These are phyloP conservation scores for Malacoraja senta DNA, from an alignment of 2,797 vertebrate species.

Conservation along the genomic window DNA sequence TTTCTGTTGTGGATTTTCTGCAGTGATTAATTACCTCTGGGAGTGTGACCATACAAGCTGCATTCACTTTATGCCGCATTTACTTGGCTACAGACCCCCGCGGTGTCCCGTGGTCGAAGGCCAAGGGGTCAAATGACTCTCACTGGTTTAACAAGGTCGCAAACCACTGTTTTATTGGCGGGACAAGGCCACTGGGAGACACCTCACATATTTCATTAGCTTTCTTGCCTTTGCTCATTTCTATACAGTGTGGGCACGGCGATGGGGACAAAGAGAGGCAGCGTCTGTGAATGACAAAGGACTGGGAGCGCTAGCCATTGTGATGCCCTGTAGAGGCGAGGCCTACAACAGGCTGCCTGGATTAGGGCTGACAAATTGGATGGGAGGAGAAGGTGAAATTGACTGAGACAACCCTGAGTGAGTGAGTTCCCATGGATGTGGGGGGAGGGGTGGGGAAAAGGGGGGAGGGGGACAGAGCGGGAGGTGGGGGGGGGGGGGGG, in stretches of 20 bases:
- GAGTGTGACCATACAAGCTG: conserved; percentile 9
- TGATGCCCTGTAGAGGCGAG: conserved; percentile 43
- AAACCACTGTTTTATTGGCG: conserved; percentile 46
- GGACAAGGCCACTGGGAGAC: conserved; percentile 46
- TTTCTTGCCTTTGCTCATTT: conserved; percentile 45
- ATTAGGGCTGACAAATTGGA: conserved; percentile 67
- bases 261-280: neutral
- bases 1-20: neutral
- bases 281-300: conserved; percentile 24
- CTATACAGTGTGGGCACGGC: conserved; percentile 10
- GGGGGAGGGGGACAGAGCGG: conserved; percentile 20
- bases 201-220: conserved; percentile 41
- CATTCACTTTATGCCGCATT: neutral
- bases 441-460: conserved; percentile 45
- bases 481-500: conserved; percentile 39
- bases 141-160: conserved; percentile 43
- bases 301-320: conserved; percentile 43
- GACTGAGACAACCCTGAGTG: conserved; percentile 49
- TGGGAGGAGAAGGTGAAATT: conserved; percentile 52
- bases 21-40: conserved; percentile 15
- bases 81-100: conserved; percentile 20
- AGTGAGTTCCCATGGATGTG: conserved; percentile 61
- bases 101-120: conserved; percentile 37
- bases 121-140: conserved; percentile 6
- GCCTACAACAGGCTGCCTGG: conserved; percentile 49